Percentiles rank a stretch among this genome's conserved stretches.
These are phyloP conservation scores for Mormyrops boulengeri DNA, from an alignment of 2,797 vertebrate species.

Conservation along the genomic window DNA sequence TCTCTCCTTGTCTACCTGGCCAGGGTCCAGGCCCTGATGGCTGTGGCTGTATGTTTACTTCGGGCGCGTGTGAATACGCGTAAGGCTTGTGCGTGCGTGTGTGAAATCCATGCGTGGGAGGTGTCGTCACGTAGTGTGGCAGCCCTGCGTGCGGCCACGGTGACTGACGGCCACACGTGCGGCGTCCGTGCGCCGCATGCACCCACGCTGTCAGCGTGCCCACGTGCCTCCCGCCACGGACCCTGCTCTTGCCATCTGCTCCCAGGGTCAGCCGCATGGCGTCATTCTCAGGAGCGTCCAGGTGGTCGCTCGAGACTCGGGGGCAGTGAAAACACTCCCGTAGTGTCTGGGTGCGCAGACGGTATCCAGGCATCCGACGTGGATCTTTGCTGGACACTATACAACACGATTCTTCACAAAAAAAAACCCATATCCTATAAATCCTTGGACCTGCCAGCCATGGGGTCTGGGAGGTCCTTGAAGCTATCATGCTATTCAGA, in stretches of 20 bases:
- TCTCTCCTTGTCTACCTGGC: not conserved
- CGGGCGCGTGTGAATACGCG: not conserved
- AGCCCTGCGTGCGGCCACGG: not conserved
- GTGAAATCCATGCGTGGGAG: not conserved
- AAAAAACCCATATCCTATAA: not conserved
- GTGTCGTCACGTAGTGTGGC: not conserved
- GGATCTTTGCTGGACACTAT: not conserved
- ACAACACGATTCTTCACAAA: not conserved
- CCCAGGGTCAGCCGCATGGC: not conserved
- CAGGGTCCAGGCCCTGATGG: not conserved
- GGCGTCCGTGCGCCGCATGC: not conserved
- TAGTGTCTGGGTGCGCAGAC: not conserved
- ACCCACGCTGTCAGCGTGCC: not conserved
- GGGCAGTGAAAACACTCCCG: not conserved
- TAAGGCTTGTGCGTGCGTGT: not conserved
- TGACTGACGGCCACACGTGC: not conserved
- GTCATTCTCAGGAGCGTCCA: not conserved
- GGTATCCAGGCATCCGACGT: not conserved
- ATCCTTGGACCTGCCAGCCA: not conserved
- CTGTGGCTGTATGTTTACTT: not conserved
- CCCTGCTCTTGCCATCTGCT: not conserved
- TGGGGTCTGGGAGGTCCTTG: not conserved
- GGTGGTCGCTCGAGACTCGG: not conserved
- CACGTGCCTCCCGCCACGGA: not conserved
- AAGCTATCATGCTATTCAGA: not conserved